These are phyloP conservation scores for Tethea ocularis DNA, from an alignment of 2,888 invertebrate species.

Conservation along the genomic window DNA sequence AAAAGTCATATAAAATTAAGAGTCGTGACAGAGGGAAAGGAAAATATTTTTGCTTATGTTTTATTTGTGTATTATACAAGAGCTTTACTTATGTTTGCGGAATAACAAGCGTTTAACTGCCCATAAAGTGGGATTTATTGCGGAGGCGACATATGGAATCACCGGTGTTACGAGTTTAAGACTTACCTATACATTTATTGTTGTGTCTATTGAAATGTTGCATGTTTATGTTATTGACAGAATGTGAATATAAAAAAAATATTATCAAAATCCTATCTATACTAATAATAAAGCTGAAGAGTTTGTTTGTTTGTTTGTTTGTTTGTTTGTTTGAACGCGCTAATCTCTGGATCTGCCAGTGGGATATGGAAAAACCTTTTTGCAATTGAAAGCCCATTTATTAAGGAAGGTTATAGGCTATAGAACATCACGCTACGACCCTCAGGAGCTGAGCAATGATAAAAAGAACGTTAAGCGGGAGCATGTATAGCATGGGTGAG, in stretches of 20 bases:
- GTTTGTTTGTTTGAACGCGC: too few relatives aligned
- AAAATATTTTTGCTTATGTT: slow-evolving; percentile 44
- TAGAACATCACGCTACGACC: too few relatives aligned
- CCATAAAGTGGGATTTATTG: slow-evolving; percentile 72
- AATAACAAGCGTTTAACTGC: slow-evolving; percentile 74
- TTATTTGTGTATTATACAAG: slow-evolving; percentile 53
- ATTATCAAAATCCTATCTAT: too few relatives aligned
- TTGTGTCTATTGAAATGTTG: slow-evolving; percentile 28
- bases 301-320: too few relatives aligned
- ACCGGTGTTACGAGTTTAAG: slow-evolving; percentile 52
- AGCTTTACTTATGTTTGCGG: slow-evolving; percentile 60
- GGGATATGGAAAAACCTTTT: too few relatives aligned
- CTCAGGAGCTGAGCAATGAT: too few relatives aligned
- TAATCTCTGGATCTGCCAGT: too few relatives aligned
- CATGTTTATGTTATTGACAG: slow-evolving; percentile 11
- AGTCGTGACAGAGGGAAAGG: slow-evolving; percentile 24
- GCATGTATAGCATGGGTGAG: too few relatives aligned
- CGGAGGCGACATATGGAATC: slow-evolving; percentile 59
- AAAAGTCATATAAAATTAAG: slow-evolving; percentile 42
- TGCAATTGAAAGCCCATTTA: too few relatives aligned
- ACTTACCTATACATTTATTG: slow-evolving; percentile 38
- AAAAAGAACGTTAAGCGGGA: too few relatives aligned
- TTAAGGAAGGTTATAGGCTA: too few relatives aligned
- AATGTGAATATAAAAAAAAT: not conserved
- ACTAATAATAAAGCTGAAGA: too few relatives aligned